Base-by-base conservation (phyloP, 2,113 vertebrate genomes). In the Enhydra lutris region DNA sequence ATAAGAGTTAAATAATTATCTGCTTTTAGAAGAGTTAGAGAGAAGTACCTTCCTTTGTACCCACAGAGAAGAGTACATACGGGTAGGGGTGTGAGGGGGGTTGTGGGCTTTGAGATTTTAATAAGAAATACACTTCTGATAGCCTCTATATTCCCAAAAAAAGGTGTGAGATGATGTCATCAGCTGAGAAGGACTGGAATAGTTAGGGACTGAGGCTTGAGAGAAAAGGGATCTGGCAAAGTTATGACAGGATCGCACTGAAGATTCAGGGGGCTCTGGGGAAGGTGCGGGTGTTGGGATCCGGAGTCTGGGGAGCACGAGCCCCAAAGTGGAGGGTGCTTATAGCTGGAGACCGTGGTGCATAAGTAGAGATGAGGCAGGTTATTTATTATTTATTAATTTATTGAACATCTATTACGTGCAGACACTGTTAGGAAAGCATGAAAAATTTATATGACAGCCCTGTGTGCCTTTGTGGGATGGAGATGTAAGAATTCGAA, bases 261-360 rank as follows among this genome's bases (percentile, higher is more conserved):
- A 90, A n/a, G 73, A n/a, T 47, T n/a, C 31, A 4, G 20, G 31
- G 14, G 15, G 6, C 10, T 8, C 12, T n/a, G 21, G 61, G 42
- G 59, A 10, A 8, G 7, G 6, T 4, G 0, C 15, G 8, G 23
- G 42, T 20, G 18, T 9, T 18, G 20, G 36, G 2, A 36, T 79
- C 74, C 2, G 13, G 24, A 57, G 36, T 39, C 29, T 4, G 15
- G 23, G 13, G 7, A 14, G 23, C 17, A n/a, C 1, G 4, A 57
- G 36, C 21, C 9, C 10, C 15, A 11, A 47, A 36, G 50, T 6
- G 4, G n/a, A 21, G 9, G 39, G 14, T 42, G 26, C 14, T 18
- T 47, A 14, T 24, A 31, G 50, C 31, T 42, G 8, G 36, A 81
- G 31, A 47, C 0, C 6, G 11, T 23, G 81, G 23, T 23, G 69